Conservation (phyloP, 2,888 invertebrate genomes). For the Lordiphosa fenestrarum region DNA sequence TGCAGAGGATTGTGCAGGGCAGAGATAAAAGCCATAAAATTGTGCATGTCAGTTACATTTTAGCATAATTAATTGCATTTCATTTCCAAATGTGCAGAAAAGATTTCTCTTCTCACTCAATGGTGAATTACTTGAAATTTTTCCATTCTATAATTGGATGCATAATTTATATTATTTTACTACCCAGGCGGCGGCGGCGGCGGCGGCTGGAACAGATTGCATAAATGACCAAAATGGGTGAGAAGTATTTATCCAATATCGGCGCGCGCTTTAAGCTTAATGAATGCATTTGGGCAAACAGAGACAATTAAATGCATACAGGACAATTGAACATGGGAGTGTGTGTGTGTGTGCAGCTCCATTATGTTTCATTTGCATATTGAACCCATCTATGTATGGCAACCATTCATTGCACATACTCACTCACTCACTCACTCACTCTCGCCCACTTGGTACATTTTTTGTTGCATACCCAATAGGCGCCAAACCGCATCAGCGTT, state of each 20-base stretch:
- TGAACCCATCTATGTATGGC: slow-evolving; percentile 48
- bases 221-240: slow-evolving; percentile 11
- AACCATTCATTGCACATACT: slow-evolving; percentile 28
- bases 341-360: slow-evolving; percentile 26
- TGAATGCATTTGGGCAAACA: slow-evolving; percentile 42
- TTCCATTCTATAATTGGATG: slow-evolving; percentile 37
- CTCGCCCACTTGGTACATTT: background rate
- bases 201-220: slow-evolving; percentile 13
- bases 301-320: slow-evolving; percentile 30
- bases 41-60: slow-evolving; percentile 40
- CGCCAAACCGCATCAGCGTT: slow-evolving; percentile 17
- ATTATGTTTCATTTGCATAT: slow-evolving; percentile 47
- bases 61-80: slow-evolving; percentile 45
- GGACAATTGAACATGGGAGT: background rate
- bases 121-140: slow-evolving; percentile 39
- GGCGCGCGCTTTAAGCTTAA: slow-evolving; percentile 29
- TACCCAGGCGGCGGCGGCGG: background rate
- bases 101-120: background rate
- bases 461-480: slow-evolving; percentile 33
- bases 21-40: slow-evolving; percentile 24
- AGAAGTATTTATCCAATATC: slow-evolving; percentile 6
- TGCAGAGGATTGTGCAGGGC: slow-evolving; percentile 5
- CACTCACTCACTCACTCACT: background rate
- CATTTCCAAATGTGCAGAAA: background rate
- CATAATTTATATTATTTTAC: slow-evolving; percentile 19